Percentiles rank a stretch among this genome's conserved stretches.
phyloP scores from a whole-genome alignment of 2,888 invertebrate species.

The Eupithecia insigniata region DNA sequence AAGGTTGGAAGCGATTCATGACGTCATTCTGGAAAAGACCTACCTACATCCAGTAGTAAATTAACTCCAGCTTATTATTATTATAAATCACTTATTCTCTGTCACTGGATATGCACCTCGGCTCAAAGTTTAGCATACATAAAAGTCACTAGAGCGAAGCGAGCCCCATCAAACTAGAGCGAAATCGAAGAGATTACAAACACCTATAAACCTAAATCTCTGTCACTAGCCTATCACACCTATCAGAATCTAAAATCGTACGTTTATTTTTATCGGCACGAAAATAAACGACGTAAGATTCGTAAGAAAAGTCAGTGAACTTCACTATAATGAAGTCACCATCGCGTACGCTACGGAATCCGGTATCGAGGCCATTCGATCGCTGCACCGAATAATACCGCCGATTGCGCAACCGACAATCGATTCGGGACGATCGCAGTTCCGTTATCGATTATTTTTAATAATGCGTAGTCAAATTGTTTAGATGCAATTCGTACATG shows the following conservation, averaged over 20 bases:
- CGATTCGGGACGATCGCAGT: slow-evolving; percentile 57
- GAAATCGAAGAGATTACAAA: slow-evolving; percentile 19
- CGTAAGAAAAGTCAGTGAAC: slow-evolving; percentile 60
- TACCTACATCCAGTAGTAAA: background rate
- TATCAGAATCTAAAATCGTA: slow-evolving; percentile 39
- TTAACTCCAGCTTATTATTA: background rate
- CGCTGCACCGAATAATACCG: slow-evolving; percentile 68
- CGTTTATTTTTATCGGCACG: slow-evolving; percentile 44
- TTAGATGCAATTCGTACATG: slow-evolving; percentile 43
- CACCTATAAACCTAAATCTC: slow-evolving; percentile 17
- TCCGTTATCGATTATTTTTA: slow-evolving; percentile 67
- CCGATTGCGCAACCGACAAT: slow-evolving; percentile 67
- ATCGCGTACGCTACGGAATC: slow-evolving; percentile 54
- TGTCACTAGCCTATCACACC: slow-evolving; percentile 33
- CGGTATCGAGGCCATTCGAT: slow-evolving; percentile 63
- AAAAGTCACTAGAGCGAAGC: no score
- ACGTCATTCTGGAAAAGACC: background rate
- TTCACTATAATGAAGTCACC: slow-evolving; percentile 62
- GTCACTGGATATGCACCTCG: background rate
- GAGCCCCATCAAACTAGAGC: slow-evolving; percentile 13
- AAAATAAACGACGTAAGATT: slow-evolving; percentile 50
- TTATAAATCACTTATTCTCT: background rate
- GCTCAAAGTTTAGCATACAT: background rate
- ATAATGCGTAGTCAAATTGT: slow-evolving; percentile 60
- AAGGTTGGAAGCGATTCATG: background rate